Evolutionary conservation across 2,888 invertebrate species (phyloP), one percentile per base, ranked within the genome.

Genomic region (Junonia oenone): DNA sequence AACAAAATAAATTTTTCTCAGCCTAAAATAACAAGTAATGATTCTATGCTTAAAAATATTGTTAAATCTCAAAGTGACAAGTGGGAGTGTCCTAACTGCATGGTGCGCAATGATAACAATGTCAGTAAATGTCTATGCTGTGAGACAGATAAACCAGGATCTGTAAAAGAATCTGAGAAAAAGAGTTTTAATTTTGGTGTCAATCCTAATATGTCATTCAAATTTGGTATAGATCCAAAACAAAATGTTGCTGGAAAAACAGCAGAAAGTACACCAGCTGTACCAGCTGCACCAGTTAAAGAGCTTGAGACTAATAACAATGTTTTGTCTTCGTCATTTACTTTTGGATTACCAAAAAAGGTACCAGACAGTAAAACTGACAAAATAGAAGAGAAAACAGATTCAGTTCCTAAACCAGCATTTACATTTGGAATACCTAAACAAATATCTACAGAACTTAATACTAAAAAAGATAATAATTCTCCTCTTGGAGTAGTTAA

Each of bases 121-220:
- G 75, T 67, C 63, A 57, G 62, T 1, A 71, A 65, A 55, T 88
- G 88, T 64, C 62, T 69, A 40, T 88, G 88, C 60, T 88, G 88
- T 60, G 85, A 80, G 0, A 63, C 73, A 14, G 72, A 72, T 4
- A 71, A 65, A 51, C 67, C 71, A 13, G 72, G 71, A 5, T 35
- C 53, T 9, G 43, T 31, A 13, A 71, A 65, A 38, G 66, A 69
- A 63, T 40, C 61, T 2, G 65, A 65, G 27, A 66, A 66, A 13
- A 69, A 68, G n/a, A 45, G 33, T 17, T 86, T 86, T 61, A 85
- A 85, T 68, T 87, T 86, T 66, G 85, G 88, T 1, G 81, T 83
- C 11, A 47, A n/a, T 40, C 45, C 58, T 14, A 53, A 50, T 37
- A 49, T 33, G 15, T 19, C 52, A 3, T 55, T 58, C 58, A 83